These are phyloP conservation scores for Bos taurus DNA, from an alignment of 2,113 vertebrate genomes.

Conservation along the genomic window DNA sequence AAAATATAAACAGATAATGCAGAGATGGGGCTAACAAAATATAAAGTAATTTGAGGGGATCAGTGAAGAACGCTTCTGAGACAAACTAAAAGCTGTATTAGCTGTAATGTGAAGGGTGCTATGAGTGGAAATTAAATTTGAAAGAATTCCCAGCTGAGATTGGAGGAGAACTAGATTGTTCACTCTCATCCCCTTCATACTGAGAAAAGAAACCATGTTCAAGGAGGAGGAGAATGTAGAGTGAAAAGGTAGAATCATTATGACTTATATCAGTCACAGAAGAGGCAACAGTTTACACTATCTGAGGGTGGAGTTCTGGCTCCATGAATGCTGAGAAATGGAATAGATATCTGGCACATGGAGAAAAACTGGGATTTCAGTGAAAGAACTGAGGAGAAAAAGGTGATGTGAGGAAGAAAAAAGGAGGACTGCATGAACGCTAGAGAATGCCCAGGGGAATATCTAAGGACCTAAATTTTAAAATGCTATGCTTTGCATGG, in stretches of 20 bases:
- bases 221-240: background rate
- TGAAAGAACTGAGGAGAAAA: background rate
- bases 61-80: background rate
- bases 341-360: fast-evolving
- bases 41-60: background rate
- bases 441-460: fast-evolving
- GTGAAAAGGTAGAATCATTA: background rate
- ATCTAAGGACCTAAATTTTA: background rate
- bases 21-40: background rate
- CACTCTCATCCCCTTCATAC: background rate
- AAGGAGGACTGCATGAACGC: background rate
- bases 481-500: background rate
- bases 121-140: background rate
- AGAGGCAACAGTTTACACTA: background rate
- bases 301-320: background rate
- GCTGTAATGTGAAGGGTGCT: background rate
- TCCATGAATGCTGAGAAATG: background rate
- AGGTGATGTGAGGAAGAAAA: background rate
- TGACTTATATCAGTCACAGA: background rate
- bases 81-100: background rate
- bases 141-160: background rate
- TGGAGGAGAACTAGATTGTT: background rate
- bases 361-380: background rate
- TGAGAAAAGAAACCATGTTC: background rate
- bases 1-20: background rate